Base-by-base conservation (phyloP, 2,797 vertebrate genomes). In the Chloroceryle inda region DNA sequence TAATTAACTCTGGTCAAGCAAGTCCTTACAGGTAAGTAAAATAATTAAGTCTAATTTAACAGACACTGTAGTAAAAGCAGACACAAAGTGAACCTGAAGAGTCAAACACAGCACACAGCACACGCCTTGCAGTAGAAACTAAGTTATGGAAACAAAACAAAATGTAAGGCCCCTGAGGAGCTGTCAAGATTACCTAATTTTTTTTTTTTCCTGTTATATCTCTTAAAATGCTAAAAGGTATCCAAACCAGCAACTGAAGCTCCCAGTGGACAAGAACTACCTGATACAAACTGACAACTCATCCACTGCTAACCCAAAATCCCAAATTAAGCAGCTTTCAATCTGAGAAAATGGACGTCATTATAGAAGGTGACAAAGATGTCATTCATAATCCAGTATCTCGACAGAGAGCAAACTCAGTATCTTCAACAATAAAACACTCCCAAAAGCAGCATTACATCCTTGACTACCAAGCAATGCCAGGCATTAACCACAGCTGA, bases 1-100 rank as follows among this genome's bases (percentile, higher is more conserved):
- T 94, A 84, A 96, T 95, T 97, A 96, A 94, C 26, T 84, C 95
- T 52, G 19, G 67, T 33, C 53, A 78, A 76, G 85, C 96, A 94
- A 94, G 94, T 95, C 91, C 91, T 82, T 91, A 68, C 38, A 1
- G 84, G 89, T 33, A 67, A 87, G 47, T 38, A 26, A 89, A 89
- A 88, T 79, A 96, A 95, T 92, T 92, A 94, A 52, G n/a, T 69
- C 42, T 90, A 47, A 84, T 88, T 88, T 89, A 92, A 62, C 23
- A 95, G 61, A 50, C 37, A 77, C 31, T 72, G 45, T 13, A 69
- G 71, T 27, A 95, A 88, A 96, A 89, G 68, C 81, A 69, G 6
- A 15, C 4, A 49, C 37, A 79, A 76, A 92, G 38, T 16, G 21
- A 91, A 85, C 37, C 13, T 45, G 31, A 67, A 81, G 20, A 89